phyloP scores from a whole-genome alignment of 2,113 vertebrate species.

The Cephalopterus ornatus region DNA sequence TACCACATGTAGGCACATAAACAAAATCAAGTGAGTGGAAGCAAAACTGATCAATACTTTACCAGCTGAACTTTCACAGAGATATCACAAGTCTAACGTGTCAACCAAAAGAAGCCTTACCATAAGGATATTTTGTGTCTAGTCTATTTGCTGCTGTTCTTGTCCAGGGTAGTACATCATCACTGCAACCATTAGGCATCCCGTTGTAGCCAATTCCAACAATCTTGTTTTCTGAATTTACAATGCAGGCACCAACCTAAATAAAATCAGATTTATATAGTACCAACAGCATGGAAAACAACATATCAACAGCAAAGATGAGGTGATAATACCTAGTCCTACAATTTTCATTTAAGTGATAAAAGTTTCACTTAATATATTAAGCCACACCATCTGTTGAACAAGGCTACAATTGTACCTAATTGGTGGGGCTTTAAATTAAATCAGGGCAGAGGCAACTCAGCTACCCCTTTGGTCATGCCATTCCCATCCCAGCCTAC shows the following conservation, averaged over 20 bases:
- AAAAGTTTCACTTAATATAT: neutral
- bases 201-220: constrained; percentile 98
- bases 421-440: neutral
- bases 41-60: neutral
- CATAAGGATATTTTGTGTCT: constrained; percentile 88
- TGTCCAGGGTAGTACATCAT: constrained; percentile 80
- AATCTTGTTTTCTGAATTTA: constrained; percentile 95
- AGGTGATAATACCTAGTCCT: neutral
- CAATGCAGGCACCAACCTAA: constrained; percentile 96
- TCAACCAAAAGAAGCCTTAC: constrained; percentile 63
- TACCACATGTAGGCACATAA: neutral
- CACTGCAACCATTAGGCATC: constrained; percentile 90
- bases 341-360: neutral
- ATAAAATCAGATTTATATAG: neutral
- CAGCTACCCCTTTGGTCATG: neutral
- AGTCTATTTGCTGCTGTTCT: constrained; percentile 74
- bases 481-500: neutral
- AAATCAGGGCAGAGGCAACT: neutral
- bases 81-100: neutral
- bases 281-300: neutral
- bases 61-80: neutral
- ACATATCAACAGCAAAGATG: neutral
- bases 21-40: neutral
- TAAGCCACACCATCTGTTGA: neutral
- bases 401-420: neutral